Evolutionary conservation across 2,113 vertebrate genomes (phyloP), one percentile per base, ranked within the genome.

Genomic region (rat (Rattus norvegicus)): DNA sequence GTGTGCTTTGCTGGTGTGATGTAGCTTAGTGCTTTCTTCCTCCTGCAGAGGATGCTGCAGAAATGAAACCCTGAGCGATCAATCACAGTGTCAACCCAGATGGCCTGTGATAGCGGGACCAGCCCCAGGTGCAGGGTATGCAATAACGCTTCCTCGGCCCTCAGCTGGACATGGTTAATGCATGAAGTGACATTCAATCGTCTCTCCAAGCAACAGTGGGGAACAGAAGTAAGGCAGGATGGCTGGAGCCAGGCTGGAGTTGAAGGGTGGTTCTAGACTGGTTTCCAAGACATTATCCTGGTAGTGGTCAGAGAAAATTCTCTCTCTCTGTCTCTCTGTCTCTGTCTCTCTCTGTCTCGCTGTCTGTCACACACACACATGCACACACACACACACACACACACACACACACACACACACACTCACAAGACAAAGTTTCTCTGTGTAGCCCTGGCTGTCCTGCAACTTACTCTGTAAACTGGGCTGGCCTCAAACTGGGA

Each of bases 31-130:
- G 54, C 86, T 5, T 24, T 61, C 56, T 4, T 2, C 22, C 26
- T 20, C 83, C 7, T 49, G 73, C 47, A 16, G 59, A 69, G 19
- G 59, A 43, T 1, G 12, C 49, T 61, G 28, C 72, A 5, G 16
- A 14, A 43, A n/a, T 8, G 12, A 61, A 90, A 10, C 81, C 11
- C 91, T 30, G 1, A 20, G 63, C 88, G 39, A 87, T 93, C 92
- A 90, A 76, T 89, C 91, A 84, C 88, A 61, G 81, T 96, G 96
- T 90, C 79, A 52, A 54, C 93, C 91, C 83, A 94, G 96, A 83
- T 79, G 91, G 94, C 67, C 47, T 52, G 65, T 85, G 88, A 56
- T 0, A 0, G 79, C 17, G 52, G 83, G 5, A 11, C 61, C 52
- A 67, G 52, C 89, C 75, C 2, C 87, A 85, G 95, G 69, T 49